A percentile compares a stretch with the other conserved stretches of the same genome.
phyloP scores from a whole-genome alignment of 2,113 vertebrate species.

The Passer montanus region DNA sequence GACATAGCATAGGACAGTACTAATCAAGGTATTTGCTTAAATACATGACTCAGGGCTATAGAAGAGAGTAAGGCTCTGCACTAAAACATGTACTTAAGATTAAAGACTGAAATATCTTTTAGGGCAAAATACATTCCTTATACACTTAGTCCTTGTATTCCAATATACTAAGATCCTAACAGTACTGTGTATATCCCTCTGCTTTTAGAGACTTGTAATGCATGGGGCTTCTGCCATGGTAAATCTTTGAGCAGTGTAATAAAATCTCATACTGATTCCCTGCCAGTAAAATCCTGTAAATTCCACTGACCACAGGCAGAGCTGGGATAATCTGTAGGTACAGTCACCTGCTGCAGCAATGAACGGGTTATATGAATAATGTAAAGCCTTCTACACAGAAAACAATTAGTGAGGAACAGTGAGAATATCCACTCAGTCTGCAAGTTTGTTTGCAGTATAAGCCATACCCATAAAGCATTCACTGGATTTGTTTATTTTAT shows the following conservation, averaged over 20 bases:
- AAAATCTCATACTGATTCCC: background rate
- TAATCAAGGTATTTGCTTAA: background rate
- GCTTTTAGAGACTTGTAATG: background rate
- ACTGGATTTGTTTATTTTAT: background rate
- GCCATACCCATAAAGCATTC: background rate
- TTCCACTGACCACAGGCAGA: background rate
- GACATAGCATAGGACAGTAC: background rate
- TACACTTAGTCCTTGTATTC: no score
- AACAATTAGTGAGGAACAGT: background rate
- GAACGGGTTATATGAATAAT: background rate
- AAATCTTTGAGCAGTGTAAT: background rate
- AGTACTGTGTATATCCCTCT: background rate
- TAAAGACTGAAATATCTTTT: background rate
- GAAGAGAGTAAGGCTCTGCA: background rate
- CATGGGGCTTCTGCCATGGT: fast-evolving
- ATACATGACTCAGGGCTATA: background rate
- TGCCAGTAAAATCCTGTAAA: background rate
- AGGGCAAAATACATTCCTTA: background rate
- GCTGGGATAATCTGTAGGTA: background rate
- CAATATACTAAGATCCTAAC: background rate
- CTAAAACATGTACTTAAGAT: background rate
- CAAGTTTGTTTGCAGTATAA: background rate
- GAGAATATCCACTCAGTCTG: background rate
- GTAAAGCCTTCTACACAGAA: background rate
- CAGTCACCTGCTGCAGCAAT: fast-evolving